Base-by-base conservation (phyloP, 2,888 invertebrate species). In the Scaptomyza cyrtandrae region DNA sequence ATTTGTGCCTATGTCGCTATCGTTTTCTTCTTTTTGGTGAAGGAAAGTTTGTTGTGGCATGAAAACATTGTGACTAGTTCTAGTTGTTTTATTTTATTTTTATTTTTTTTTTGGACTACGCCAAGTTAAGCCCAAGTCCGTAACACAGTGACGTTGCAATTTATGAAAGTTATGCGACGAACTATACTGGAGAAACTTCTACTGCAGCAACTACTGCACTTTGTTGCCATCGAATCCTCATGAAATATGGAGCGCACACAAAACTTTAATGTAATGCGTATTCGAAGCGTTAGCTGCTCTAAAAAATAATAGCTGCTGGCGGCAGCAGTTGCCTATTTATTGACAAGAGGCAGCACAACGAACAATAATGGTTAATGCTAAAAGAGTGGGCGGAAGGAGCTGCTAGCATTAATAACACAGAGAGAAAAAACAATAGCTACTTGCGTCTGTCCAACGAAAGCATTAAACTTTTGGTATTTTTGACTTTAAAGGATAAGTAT, bases 111-210 rank as follows among this genome's bases (percentile, higher is more conserved):
- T 19, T 48, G 13, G 13, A 13, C 33, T 39, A 24, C 14, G 11
- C 2, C 6, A 52, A 62, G 54, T 45, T 59, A 29, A 24, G 14
- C 45, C 46, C 64, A 70, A 70, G 71, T 67, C 49, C 60, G n/a
- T 66, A 61, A 66, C 71, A 71, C 62, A 80, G 57, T 71, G 71
- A 77, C 68, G 68, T 65, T 72, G 84, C 80, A 84, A 80, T 82
- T 77, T 78, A 72, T 61, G 55, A 86, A 82, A 86, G 68, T 86
- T 76, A 70, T 66, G 69, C 64, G 63, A 69, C 45, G 49, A 58
- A 45, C 9, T 2, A 11, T 4, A 27, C 3, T 4, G 27, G 31
- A 2, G 65, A 72, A 19, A 19, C 19, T 19, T 19, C 63, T 71
- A 68, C 56, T 60, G 43, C 35, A 68, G 73, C 55, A 11, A 9